phyloP scores from a whole-genome alignment of 2,888 invertebrate species.

The Chromoteleia sp. region DNA sequence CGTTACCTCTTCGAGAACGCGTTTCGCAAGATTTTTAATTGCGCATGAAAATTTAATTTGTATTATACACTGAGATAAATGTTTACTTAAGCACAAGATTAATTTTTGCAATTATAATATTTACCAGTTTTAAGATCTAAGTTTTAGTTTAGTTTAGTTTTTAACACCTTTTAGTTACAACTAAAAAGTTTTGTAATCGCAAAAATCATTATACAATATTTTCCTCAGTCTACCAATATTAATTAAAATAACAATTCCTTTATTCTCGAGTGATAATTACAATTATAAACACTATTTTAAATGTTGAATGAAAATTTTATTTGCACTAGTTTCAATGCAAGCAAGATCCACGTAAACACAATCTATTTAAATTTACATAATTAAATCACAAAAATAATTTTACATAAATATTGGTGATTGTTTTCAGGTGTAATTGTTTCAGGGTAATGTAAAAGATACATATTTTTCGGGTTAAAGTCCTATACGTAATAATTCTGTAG shows the following conservation, averaged over 20 bases:
- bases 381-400: background rate
- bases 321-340: background rate
- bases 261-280: background rate
- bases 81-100: background rate
- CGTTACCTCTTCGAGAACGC: background rate
- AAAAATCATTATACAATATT: no score
- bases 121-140: no score
- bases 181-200: no score
- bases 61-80: no score
- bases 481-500: background rate
- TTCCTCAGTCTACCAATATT: no score
- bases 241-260: background rate
- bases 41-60: no score
- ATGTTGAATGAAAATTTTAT: conserved; percentile 1
- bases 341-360: background rate
- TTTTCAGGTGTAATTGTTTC: background rate
- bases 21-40: background rate
- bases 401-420: background rate
- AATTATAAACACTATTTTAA: background rate
- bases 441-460: background rate
- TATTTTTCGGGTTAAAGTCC: background rate
- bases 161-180: no score
- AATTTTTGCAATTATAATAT: no score
- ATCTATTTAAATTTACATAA: background rate
- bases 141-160: no score